Conservation (phyloP, 2,888 invertebrate genomes). For the Papilio protenor region DNA sequence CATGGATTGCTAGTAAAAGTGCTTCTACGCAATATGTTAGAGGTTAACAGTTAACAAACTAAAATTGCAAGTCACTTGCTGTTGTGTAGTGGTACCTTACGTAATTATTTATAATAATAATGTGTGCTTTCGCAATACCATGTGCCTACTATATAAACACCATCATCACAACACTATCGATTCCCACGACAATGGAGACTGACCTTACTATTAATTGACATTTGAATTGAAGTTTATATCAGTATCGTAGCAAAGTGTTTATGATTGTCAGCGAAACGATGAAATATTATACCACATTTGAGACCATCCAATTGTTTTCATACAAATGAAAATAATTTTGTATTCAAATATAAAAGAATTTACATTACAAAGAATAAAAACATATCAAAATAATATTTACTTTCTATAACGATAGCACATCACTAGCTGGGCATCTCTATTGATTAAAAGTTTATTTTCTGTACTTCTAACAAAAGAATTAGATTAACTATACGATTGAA, state of each 20-base stretch:
- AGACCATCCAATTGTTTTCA: background rate
- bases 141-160: background rate
- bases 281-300: background rate
- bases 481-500: background rate
- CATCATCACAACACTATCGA: conserved; percentile 44
- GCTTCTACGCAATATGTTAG: no score
- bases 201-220: conserved; percentile 52
- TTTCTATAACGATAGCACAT: background rate
- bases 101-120: background rate
- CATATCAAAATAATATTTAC: background rate
- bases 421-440: background rate
- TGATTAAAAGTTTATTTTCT: background rate
- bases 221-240: background rate
- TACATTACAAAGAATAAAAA: background rate
- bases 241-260: background rate
- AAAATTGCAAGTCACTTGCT: background rate
- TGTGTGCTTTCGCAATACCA: background rate
- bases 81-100: background rate
- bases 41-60: background rate
- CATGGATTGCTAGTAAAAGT: no score
- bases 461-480: background rate
- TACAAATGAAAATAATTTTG: background rate
- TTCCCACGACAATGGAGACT: conserved; percentile 44
- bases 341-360: background rate
- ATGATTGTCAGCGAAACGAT: background rate